Conservation (phyloP, 2,888 invertebrate genomes). For the Phlogophora meticulosa region DNA sequence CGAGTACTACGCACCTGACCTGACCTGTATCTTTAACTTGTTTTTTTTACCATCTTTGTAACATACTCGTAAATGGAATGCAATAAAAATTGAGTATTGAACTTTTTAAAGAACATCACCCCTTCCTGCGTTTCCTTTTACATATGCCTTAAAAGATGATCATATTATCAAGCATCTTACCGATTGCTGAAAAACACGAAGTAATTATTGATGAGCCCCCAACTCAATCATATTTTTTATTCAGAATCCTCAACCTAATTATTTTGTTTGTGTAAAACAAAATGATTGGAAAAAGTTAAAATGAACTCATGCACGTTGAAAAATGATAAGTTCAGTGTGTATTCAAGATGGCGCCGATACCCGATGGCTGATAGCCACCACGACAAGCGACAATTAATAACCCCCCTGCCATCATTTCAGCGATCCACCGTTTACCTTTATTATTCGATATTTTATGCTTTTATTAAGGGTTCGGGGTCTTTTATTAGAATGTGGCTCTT, state of each 20-base stretch:
- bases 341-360: slow-evolving; percentile 50
- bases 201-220: slow-evolving; percentile 25
- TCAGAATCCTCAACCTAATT: slow-evolving; percentile 6
- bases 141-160: not conserved
- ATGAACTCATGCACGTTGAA: slow-evolving; percentile 31
- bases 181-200: slow-evolving; percentile 20
- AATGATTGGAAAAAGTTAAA: slow-evolving; percentile 29
- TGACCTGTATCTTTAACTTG: too few species aligned
- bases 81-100: too few species aligned
- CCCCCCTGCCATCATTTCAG: slow-evolving; percentile 35
- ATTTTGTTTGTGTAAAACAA: slow-evolving; percentile 26
- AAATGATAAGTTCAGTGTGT: slow-evolving; percentile 51
- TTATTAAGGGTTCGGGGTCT: slow-evolving; percentile 33
- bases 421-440: slow-evolving; percentile 45
- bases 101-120: too few species aligned
- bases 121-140: not conserved
- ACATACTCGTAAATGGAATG: too few species aligned
- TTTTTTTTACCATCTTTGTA: too few species aligned
- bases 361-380: slow-evolving; percentile 50
- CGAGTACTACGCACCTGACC: too few species aligned
- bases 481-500: slow-evolving; percentile 43
- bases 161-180: slow-evolving; percentile 12
- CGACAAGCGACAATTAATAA: slow-evolving; percentile 58
- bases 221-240: slow-evolving; percentile 29
- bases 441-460: slow-evolving; percentile 50